Evolutionary conservation across 2,113 vertebrate species (phyloP), one percentile per base, ranked within the genome.

Genomic region (Spizaetus ornatus): DNA sequence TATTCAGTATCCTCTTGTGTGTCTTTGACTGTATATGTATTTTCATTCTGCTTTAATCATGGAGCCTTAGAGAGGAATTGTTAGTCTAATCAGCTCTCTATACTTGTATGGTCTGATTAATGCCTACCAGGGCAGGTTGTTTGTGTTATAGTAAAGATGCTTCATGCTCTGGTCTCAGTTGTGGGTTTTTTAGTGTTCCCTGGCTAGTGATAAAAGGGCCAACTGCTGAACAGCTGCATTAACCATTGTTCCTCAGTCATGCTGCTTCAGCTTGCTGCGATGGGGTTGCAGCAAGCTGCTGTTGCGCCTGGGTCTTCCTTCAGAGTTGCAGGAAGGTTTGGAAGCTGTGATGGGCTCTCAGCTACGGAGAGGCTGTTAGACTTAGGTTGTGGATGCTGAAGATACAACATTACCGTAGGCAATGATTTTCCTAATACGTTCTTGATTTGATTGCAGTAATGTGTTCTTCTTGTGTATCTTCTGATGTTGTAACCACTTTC

Each of bases 1-100:
- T 31, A 34, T 43, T 84, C 67, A 48, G 65, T 53, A 88, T 50
- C 67, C 94, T 96, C 96, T 16, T 7, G 86, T 67, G 90, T 65
- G 80, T 84, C 91, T 96, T 93, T 92, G 65, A 21, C 55, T 84
- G 15, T 56, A 14, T 81, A n/a, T 71, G 55, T 93, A 65, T 95
- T 97, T 97, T 91, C 72, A 86, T 86, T 92, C 69, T 45, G 52
- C 73, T 96, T 96, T 97, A 93, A 92, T 97, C 94, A 92, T 56
- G 72, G 86, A 93, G 65, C 92, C 95, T 95, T 55, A 82, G 96
- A 96, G 96, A 93, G 92, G 83, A 93, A 91, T 92, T 93, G 88
- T 94, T 95, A 93, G 94, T 76, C 91, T 96, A 95, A 97, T 93
- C 90, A 95, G 38, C 56, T 82, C 86, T 92, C 61, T 16, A 7